Conservation (phyloP, 2,113 vertebrate genomes). For the Ammodytes marinus region DNA sequence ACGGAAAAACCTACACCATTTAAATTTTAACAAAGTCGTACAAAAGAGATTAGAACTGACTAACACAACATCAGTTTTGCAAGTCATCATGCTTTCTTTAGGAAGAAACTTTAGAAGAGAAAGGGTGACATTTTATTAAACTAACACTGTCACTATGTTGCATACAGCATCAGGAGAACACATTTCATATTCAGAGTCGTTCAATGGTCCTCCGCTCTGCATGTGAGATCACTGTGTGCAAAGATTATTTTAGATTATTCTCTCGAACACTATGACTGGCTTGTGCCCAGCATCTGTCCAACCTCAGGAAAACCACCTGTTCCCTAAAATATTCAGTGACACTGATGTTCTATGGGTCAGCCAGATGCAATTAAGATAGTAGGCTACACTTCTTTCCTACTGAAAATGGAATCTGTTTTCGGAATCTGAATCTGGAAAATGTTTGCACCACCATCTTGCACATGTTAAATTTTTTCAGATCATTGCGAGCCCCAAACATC, state of each 20-base stretch:
- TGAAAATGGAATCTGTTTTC: background rate
- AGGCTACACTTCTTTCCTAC: conserved; percentile 12
- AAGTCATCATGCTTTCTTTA: background rate
- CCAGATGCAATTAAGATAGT: conserved; percentile 31
- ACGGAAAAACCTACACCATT: too few species aligned
- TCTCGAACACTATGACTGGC: background rate
- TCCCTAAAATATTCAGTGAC: conserved; percentile 29
- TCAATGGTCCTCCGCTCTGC: background rate
- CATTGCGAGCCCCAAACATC: background rate
- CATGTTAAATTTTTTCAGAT: background rate
- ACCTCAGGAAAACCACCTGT: conserved; percentile 48
- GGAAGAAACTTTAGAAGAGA: background rate
- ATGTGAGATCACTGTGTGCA: background rate
- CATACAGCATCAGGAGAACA: background rate
- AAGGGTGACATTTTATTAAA: background rate
- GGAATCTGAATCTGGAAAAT: too few species aligned
- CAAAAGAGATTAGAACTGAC: background rate
- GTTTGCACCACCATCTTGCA: too few species aligned
- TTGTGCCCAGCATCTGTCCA: conserved; percentile 27
- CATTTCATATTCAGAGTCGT: background rate
- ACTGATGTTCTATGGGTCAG: conserved; percentile 49
- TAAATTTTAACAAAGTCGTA: background rate
- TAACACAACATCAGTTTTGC: background rate
- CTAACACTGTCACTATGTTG: background rate
- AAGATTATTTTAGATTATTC: conserved; percentile 11